These are phyloP conservation scores for Machimus rusticus DNA, from an alignment of 2,888 invertebrate species.

Conservation along the genomic window DNA sequence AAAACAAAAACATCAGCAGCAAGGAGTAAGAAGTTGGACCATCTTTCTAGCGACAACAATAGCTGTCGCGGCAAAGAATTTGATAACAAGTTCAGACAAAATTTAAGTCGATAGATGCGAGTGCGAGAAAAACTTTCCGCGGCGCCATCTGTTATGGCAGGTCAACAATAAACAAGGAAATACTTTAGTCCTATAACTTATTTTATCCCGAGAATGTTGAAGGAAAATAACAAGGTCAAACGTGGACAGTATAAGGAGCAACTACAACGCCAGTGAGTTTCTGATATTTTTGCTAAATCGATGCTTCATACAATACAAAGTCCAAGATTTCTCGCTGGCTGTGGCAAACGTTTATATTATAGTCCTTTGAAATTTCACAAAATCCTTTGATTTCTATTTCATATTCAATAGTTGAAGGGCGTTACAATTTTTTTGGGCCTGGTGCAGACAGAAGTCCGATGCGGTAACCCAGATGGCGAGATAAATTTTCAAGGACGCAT, in stretches of 20 bases:
- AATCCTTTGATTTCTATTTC: not conserved
- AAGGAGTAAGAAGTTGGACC: not conserved
- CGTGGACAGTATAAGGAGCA: not conserved
- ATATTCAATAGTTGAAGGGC: not conserved
- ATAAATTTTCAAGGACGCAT: conserved; percentile 4
- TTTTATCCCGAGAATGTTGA: not conserved
- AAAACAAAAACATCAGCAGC: not conserved
- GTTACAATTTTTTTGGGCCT: not conserved
- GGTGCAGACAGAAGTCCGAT: not conserved
- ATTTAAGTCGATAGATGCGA: not conserved
- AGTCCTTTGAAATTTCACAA: not conserved
- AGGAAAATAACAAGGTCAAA: conserved; percentile 2
- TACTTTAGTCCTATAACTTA: not conserved
- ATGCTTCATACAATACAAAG: not conserved
- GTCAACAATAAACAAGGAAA: conserved; percentile 3
- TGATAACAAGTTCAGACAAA: not conserved
- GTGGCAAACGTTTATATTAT: no score
- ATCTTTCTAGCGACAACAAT: not conserved
- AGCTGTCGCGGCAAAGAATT: not conserved
- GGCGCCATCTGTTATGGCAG: conserved; percentile 1
- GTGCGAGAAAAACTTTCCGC: not conserved
- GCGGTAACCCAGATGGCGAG: not conserved
- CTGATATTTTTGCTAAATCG: not conserved
- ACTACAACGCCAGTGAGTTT: not conserved
- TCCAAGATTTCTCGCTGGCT: not conserved